These are phyloP conservation scores for Eupleurogrammus muticus DNA, from an alignment of 2,797 vertebrate genomes.

Conservation along the genomic window DNA sequence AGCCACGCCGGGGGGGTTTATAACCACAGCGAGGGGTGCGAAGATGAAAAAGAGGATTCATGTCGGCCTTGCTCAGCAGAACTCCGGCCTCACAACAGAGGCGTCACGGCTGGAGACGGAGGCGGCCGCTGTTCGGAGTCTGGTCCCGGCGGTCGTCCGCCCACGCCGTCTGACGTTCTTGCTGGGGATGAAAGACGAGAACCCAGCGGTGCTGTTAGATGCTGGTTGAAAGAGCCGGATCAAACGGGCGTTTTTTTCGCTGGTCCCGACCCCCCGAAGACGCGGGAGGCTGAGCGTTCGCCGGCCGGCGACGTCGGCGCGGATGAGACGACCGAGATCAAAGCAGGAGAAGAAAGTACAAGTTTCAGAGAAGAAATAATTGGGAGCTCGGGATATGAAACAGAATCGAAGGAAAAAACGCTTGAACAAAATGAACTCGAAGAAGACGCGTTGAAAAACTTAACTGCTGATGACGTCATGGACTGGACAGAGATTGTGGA, in stretches of 20 bases:
- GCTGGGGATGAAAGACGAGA: slow-evolving; percentile 40
- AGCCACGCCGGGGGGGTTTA: slow-evolving; percentile 15
- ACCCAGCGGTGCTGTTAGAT: slow-evolving; percentile 34
- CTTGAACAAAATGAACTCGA: slow-evolving; percentile 12
- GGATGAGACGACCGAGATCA: slow-evolving; percentile 13
- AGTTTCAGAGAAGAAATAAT: slow-evolving; percentile 15
- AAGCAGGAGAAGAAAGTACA: slow-evolving; percentile 2
- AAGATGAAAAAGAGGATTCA: slow-evolving; percentile 42
- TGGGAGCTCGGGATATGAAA: neutral
- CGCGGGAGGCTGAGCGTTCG: slow-evolving; percentile 26
- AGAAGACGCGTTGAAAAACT: slow-evolving; percentile 15
- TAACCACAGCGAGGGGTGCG: slow-evolving; percentile 22
- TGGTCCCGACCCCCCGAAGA: slow-evolving; percentile 33
- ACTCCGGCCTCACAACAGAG: slow-evolving; percentile 32
- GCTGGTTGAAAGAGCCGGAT: slow-evolving; percentile 52
- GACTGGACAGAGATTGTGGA: slow-evolving; percentile 7
- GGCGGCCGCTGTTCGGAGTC: slow-evolving; percentile 53
- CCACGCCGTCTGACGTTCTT: slow-evolving; percentile 32
- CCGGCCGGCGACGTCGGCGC: slow-evolving; percentile 3
- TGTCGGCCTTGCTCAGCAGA: slow-evolving; percentile 36
- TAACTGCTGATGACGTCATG: neutral
- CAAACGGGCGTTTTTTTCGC: slow-evolving; percentile 35
- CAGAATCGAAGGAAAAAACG: neutral
- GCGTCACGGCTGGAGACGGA: slow-evolving; percentile 24
- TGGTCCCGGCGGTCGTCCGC: slow-evolving; percentile 44